These are phyloP conservation scores for Arvicanthis niloticus DNA, from an alignment of 2,113 vertebrate genomes.

Conservation along the genomic window DNA sequence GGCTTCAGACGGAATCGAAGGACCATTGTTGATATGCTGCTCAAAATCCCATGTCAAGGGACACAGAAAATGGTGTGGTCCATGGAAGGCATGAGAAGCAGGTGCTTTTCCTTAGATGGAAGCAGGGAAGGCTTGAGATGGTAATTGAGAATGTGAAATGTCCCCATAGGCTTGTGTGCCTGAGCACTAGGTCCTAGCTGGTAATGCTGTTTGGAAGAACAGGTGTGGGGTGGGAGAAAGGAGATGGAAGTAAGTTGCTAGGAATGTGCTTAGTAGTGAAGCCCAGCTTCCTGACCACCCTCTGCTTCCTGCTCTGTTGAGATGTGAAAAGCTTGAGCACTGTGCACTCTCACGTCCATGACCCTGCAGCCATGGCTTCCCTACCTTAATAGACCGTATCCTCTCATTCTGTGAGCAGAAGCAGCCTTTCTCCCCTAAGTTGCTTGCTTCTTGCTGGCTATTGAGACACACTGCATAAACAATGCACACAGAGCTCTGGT, in stretches of 20 bases:
- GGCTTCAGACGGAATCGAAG: slow-evolving; percentile 90
- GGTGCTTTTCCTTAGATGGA: slow-evolving; percentile 90
- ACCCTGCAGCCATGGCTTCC: not conserved
- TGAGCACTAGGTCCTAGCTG: not conserved
- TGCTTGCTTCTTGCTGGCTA: not conserved
- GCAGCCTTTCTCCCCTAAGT: not conserved
- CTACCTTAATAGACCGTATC: not conserved
- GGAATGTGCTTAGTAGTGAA: no score
- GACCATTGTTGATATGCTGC: slow-evolving; percentile 91
- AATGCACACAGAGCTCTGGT: slow-evolving; percentile 86
- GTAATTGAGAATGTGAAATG: not conserved
- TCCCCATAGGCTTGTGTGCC: not conserved
- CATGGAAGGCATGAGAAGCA: slow-evolving; percentile 85
- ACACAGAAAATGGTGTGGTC: slow-evolving; percentile 83
- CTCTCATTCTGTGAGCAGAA: not conserved
- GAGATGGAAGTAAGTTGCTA: not conserved
- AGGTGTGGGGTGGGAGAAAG: not conserved
- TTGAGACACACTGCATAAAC: not conserved
- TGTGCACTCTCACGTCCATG: not conserved
- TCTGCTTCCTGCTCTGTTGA: not conserved
- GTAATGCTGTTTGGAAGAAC: not conserved
- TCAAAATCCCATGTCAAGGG: slow-evolving; percentile 89
- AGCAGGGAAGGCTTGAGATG: slow-evolving; percentile 77
- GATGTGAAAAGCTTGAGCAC: not conserved
- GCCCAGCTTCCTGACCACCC: not conserved